A percentile compares a stretch with the other conserved stretches of the same genome.
These are phyloP conservation scores for Nothobranchius furzeri DNA, from an alignment of 2,113 vertebrate species.

Conservation along the genomic window DNA sequence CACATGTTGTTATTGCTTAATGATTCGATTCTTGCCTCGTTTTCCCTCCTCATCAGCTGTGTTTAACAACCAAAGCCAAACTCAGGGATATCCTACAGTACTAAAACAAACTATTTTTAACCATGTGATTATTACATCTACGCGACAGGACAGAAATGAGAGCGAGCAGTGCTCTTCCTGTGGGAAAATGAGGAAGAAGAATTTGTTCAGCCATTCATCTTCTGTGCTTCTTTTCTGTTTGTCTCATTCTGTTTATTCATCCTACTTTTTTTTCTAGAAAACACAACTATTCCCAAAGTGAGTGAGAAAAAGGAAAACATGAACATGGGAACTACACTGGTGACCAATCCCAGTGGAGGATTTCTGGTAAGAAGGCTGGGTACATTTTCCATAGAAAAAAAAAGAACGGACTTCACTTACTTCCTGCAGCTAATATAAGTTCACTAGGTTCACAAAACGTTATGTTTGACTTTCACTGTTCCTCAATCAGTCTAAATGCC, in stretches of 20 bases:
- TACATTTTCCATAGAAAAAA: slow-evolving; percentile 33
- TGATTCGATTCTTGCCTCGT: neutral
- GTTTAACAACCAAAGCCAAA: slow-evolving; percentile 8
- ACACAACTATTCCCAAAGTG: slow-evolving; percentile 89
- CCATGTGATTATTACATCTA: slow-evolving; percentile 25
- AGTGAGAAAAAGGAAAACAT: slow-evolving; percentile 97
- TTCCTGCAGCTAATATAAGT: slow-evolving; percentile 18
- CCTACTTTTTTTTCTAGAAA: slow-evolving; percentile 64
- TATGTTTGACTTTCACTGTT: slow-evolving; percentile 16
- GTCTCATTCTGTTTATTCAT: slow-evolving; percentile 69
- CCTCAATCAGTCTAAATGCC: slow-evolving; percentile 25
- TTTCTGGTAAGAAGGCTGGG: slow-evolving; percentile 90
- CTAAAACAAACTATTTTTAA: slow-evolving; percentile 35
- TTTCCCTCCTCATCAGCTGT: neutral
- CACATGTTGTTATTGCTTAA: slow-evolving; percentile 57
- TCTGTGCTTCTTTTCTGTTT: slow-evolving; percentile 41
- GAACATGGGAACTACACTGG: slow-evolving; percentile 96
- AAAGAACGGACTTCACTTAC: slow-evolving; percentile 10
- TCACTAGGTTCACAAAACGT: slow-evolving; percentile 17
- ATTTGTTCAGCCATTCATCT: slow-evolving; percentile 66
- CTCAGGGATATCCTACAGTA: neutral
- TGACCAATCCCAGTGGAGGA: slow-evolving; percentile 92
- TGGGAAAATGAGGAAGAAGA: slow-evolving; percentile 65
- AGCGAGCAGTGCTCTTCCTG: slow-evolving; percentile 38
- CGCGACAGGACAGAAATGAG: neutral